Evolutionary conservation across 1,140 invertebrate species (phyloP).

Genomic region (Conus ventricosus): DNA sequence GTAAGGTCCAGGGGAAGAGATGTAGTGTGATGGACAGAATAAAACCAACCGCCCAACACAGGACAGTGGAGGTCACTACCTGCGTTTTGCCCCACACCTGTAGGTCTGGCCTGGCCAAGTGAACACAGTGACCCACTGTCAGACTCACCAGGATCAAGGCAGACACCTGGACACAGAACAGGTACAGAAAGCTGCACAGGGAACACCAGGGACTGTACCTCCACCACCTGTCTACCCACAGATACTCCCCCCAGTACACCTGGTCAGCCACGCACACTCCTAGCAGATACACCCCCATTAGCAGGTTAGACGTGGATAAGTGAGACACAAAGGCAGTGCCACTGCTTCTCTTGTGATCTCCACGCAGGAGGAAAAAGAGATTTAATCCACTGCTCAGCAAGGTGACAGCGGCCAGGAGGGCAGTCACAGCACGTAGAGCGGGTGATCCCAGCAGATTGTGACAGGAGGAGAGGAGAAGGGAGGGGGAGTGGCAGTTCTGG

Average conservation of each 20-base stretch:
- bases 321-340: constrained; percentile 1
- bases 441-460: background rate
- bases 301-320: background rate
- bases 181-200: background rate
- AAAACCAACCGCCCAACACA: constrained; percentile 16
- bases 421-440: constrained; percentile 38
- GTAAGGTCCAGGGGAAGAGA: constrained; percentile 19
- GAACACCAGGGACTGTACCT: background rate
- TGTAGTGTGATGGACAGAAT: too few species aligned
- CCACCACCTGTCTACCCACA: constrained; percentile 5
- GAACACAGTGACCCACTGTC: too few species aligned
- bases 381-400: constrained; percentile 52
- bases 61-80: constrained; percentile 49
- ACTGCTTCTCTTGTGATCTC: too few species aligned
- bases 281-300: background rate
- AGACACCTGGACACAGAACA: constrained; percentile 3
- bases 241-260: background rate
- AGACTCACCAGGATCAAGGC: background rate
- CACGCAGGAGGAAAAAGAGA: constrained; percentile 35
- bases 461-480: constrained; percentile 7
- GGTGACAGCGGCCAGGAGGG: constrained; percentile 43
- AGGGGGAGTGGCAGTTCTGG: background rate
- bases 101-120: too few species aligned
- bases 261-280: background rate
- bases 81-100: too few species aligned